A percentile compares a stretch with the other conserved stretches of the same genome.
phyloP scores from a whole-genome alignment of 2,888 invertebrate species.

The Dendrolimus houi region DNA sequence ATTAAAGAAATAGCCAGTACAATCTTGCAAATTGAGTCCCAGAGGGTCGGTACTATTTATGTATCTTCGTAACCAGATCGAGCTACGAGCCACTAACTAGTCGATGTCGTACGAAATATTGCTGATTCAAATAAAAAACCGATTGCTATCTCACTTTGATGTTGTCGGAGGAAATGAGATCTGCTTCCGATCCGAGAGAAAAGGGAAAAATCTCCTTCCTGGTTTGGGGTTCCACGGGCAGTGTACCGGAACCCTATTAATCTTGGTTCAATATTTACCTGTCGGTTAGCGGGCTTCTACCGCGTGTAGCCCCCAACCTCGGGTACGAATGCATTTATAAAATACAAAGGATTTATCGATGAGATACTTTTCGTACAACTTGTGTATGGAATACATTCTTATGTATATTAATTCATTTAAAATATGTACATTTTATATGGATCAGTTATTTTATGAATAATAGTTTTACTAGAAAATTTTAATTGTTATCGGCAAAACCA shows the following conservation, averaged over 20 bases:
- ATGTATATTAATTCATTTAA: conserved; percentile 5
- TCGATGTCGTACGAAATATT: conserved; percentile 61
- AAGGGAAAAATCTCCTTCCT: conserved; percentile 67
- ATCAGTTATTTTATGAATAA: too few relatives aligned
- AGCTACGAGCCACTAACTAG: conserved; percentile 41
- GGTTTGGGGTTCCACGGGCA: conserved; percentile 52
- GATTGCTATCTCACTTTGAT: conserved; percentile 74
- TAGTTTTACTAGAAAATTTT: too few relatives aligned
- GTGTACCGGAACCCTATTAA: conserved; percentile 40
- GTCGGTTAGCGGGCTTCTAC: conserved; percentile 19
- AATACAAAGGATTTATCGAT: not conserved
- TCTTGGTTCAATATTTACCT: conserved; percentile 48
- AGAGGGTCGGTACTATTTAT: conserved; percentile 25
- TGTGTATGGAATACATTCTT: not conserved
- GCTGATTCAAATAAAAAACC: conserved; percentile 72
- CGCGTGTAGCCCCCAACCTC: conserved; percentile 6
- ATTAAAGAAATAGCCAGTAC: not conserved
- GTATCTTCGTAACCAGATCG: conserved; percentile 29
- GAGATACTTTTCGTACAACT: conserved; percentile 1
- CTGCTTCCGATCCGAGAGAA: conserved; percentile 69
- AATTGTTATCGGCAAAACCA: too few relatives aligned
- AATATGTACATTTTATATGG: too few relatives aligned
- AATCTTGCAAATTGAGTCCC: conserved; percentile 21
- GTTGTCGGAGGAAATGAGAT: conserved; percentile 74
- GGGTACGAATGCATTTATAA: not conserved